Base-by-base conservation (phyloP, 1,140 invertebrate species). In the Drosophila kikkawai region DNA sequence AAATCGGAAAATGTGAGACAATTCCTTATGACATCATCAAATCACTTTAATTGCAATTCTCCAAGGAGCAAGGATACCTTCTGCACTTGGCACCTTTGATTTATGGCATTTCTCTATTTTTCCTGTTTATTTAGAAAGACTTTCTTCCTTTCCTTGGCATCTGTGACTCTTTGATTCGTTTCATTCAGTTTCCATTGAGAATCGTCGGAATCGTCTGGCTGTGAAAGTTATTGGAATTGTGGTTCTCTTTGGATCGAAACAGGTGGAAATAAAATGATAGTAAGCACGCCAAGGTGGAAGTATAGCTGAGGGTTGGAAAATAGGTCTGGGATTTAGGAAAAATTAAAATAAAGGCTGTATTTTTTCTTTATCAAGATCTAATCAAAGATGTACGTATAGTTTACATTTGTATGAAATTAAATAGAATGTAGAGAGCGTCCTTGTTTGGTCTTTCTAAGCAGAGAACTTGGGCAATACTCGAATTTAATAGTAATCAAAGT, bases 1-100 rank as follows among this genome's bases (percentile, higher is more conserved):
- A 71, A 59, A 71, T 67, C 63, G 47, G 41, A 71, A 70, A 56
- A 71, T 73, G 69, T 73, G 36, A 73, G 67, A 60, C 70, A 51
- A 45, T 42, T 59, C 44, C 53, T n/a, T 9, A 32, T 73, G 70
- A 74, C 70, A 74, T 74, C 70, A 74, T 73, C 70, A 17, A 74
- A 42, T 51, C 67, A 60, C 36, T 60, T 60, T 74, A 73, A 74
- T 74, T 73, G 70, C 66, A 50, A 17, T 17, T 12, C 15, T 29
- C 15, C 17, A 13, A 32, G 34, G 9, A 34, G 34, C 7, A 37
- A 63, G 64, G 22, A 61, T 42, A 34, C 8, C n/a, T 53, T 29
- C 51, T 53, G 45, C 11, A n/a, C 19, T 13, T 65, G 45, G 11
- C 45, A 36, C 17, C 64, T 68, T 45, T 66, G 47, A 53, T 29